Conservation (phyloP, 2,113 vertebrate genomes). For the Colistium nudipinnis region DNA sequence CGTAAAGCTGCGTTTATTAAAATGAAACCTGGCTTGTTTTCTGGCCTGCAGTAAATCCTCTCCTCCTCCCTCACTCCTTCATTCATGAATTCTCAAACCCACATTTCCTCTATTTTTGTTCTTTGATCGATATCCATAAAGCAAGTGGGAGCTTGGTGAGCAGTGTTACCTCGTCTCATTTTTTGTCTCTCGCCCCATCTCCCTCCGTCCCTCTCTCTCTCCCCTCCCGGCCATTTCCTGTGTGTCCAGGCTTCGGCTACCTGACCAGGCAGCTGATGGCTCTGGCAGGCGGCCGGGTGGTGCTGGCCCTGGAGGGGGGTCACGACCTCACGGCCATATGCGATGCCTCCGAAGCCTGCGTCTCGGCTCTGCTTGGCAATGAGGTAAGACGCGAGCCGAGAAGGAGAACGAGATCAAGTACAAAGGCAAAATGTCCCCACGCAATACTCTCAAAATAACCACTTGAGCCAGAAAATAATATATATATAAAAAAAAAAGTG, state of each 20-base stretch:
- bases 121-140: conserved; percentile 78
- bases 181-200: conserved; percentile 2
- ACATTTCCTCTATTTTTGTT: conserved; percentile 30
- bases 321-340: conserved; percentile 98
- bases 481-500: not conserved
- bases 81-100: conserved; percentile 38
- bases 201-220: conserved; percentile 8
- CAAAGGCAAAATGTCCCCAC: not conserved
- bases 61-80: conserved; percentile 55
- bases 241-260: conserved; percentile 92
- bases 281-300: conserved; percentile 91
- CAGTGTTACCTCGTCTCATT: conserved; percentile 35
- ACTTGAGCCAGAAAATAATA: not conserved
- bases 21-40: conserved; percentile 72
- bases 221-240: conserved; percentile 66
- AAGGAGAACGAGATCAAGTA: conserved; percentile 3
- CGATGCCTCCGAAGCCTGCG: conserved; percentile 95
- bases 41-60: conserved; percentile 68
- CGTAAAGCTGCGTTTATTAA: conserved; percentile 64
- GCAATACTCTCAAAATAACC: conserved; percentile 15
- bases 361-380: conserved; percentile 94
- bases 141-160: conserved; percentile 59
- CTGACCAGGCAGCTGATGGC: conserved; percentile 98
- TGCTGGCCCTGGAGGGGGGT: conserved; percentile 95
- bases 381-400: conserved; percentile 84